A percentile compares a stretch with the other conserved stretches of the same genome.
Conservation (phyloP, 2,113 vertebrate species). For the Anguilla japonica region DNA sequence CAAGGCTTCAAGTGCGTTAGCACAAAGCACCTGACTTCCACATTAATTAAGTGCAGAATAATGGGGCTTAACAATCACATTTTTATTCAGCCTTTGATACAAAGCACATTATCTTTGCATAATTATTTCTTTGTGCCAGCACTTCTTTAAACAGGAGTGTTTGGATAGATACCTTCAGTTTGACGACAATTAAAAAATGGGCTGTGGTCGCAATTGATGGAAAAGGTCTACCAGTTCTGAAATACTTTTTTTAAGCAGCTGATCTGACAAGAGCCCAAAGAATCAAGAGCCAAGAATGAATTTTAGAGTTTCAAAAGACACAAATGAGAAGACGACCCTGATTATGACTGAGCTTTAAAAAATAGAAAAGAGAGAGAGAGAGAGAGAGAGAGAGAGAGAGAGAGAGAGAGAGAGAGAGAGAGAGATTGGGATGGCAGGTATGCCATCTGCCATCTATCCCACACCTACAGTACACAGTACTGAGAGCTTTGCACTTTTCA, state of each 20-base stretch:
- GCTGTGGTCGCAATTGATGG: neutral
- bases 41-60: constrained; percentile 23
- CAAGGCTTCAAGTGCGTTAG: constrained; percentile 1
- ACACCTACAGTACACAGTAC: no score
- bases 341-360: neutral
- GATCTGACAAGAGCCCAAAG: neutral
- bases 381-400: constrained; percentile 5
- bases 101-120: constrained; percentile 6
- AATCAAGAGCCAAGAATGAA: neutral
- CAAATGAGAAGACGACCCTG: no score
- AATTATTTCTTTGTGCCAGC: neutral
- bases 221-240: neutral
- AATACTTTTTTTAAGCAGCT: neutral
- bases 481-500: no score
- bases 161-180: neutral
- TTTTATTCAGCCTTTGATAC: constrained; percentile 17
- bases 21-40: constrained; percentile 5
- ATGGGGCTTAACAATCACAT: neutral
- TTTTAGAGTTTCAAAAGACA: neutral
- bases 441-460: no score
- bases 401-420: neutral
- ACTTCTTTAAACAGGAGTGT: neutral
- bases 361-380: neutral
- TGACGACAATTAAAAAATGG: neutral
- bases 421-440: no score